Evolutionary conservation across 1,140 invertebrate genomes (phyloP).

Genomic region (Penaeus chinensis): DNA sequence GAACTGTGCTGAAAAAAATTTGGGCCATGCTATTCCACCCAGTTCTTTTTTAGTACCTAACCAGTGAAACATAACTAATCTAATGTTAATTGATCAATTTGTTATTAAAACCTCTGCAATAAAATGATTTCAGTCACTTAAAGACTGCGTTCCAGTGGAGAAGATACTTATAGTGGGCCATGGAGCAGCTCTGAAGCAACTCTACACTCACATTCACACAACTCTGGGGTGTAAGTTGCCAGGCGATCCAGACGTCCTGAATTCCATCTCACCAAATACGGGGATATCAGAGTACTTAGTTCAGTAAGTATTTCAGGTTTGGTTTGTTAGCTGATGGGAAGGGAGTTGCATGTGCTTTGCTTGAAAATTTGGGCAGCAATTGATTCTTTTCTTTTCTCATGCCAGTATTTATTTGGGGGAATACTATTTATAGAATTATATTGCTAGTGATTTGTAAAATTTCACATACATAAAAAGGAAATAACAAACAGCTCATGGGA

Average conservation of each 20-base stretch:
- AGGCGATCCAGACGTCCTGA: constrained; percentile 12
- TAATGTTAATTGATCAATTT: neutral
- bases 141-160: constrained; percentile 17
- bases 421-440: too few species aligned
- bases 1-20: too few species aligned
- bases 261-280: constrained; percentile 52
- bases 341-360: neutral
- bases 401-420: too few species aligned
- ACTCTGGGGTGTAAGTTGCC: constrained; percentile 45
- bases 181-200: constrained; percentile 57
- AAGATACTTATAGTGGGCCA: constrained; percentile 58
- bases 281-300: constrained; percentile 42
- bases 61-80: neutral
- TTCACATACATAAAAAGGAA: too few species aligned
- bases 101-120: neutral
- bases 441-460: too few species aligned
- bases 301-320: neutral
- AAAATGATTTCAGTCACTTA: neutral
- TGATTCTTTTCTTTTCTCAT: too few species aligned
- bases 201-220: constrained; percentile 45
- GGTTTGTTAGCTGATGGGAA: neutral
- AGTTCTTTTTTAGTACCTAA: too few species aligned
- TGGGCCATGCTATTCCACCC: too few species aligned
- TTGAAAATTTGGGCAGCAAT: neutral
- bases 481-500: too few species aligned